Base-by-base conservation (phyloP, 2,888 invertebrate genomes). In the Rhodophaea formosa region DNA sequence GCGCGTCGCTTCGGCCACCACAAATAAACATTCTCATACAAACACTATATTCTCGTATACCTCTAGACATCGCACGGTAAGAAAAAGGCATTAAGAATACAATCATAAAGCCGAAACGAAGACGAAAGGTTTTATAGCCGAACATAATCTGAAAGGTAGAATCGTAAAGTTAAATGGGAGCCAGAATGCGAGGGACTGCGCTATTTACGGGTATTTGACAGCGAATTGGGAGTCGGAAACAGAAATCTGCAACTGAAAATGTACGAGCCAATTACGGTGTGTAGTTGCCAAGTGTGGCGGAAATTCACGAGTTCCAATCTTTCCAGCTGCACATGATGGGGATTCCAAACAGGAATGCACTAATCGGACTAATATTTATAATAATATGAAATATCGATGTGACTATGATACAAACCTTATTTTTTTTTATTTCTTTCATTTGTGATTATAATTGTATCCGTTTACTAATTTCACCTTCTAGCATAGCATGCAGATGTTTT, bases 1-100 rank as follows among this genome's bases (percentile, higher is more conserved):
- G 77, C 75, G 71, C 80, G 80, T 78, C 80, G 75, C 79, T 77
- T 74, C 79, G 74, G 80, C 69, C 75, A 86, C 84, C 83, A 77
- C 87, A 89, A 89, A 89, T 89, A 89, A 87, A 88, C 87, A 84
- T 77, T 77, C 79, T 74, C 77, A 76, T 76, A 78, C 76, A 45
- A 55, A 55, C 45, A 55, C 32, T 45, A 1, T 46, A 30, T 55
- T 17, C n/a, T 29, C 46, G 8, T 29, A n/a, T 23, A 17, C n/a
- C 8, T 14, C 14, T 0, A 43, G 53, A 43, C 32, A 46, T 35
- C 45, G n/a, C 45, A 55, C 15, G 32, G 45, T 46, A 55, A 45
- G 54, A 46, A 46, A 55, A 45, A 55, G n/a, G 15, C 17, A 32
- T 53, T 39, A 42, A n/a, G 35, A 30, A 55, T n/a, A 16, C 12